A percentile compares a stretch with the other conserved stretches of the same genome.
Conservation (phyloP, 1,140 invertebrate genomes). For the Melanaphis sacchari region DNA sequence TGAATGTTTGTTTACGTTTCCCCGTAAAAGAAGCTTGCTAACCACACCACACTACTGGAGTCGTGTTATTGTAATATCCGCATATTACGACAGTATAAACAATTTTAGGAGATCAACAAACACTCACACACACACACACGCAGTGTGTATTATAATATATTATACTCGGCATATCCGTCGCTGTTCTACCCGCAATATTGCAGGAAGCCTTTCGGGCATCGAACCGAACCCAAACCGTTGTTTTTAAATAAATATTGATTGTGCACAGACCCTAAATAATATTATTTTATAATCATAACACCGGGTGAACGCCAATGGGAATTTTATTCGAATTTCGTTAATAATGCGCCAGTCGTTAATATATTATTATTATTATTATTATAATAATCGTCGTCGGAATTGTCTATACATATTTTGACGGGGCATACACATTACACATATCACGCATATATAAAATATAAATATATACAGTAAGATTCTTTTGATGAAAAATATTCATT, state of each 20-base stretch:
- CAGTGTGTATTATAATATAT: not conserved
- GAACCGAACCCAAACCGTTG: not conserved
- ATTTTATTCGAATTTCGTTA: conserved; percentile 12
- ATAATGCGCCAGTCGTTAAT: not conserved
- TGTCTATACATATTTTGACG: not conserved
- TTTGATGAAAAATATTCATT: too few relatives aligned
- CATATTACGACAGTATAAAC: not conserved
- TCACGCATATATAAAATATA: too few relatives aligned
- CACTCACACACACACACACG: too few relatives aligned
- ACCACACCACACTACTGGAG: not conserved
- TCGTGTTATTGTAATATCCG: not conserved
- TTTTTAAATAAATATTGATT: conserved; percentile 11
- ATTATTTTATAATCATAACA: not conserved
- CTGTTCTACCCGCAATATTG: not conserved
- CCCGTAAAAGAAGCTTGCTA: not conserved
- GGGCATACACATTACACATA: too few relatives aligned
- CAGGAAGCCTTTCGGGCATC: not conserved
- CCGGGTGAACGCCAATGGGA: not conserved
- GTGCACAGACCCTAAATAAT: not conserved
- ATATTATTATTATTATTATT: conserved; percentile 18
- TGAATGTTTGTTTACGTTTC: not conserved
- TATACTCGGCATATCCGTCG: not conserved
- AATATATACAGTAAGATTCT: too few relatives aligned
- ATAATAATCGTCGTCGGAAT: not conserved
- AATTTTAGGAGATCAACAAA: not conserved